A percentile compares a stretch with the other conserved stretches of the same genome.
These are phyloP conservation scores for Pyrrhosoma nymphula DNA, from an alignment of 2,888 invertebrate genomes.

Conservation along the genomic window DNA sequence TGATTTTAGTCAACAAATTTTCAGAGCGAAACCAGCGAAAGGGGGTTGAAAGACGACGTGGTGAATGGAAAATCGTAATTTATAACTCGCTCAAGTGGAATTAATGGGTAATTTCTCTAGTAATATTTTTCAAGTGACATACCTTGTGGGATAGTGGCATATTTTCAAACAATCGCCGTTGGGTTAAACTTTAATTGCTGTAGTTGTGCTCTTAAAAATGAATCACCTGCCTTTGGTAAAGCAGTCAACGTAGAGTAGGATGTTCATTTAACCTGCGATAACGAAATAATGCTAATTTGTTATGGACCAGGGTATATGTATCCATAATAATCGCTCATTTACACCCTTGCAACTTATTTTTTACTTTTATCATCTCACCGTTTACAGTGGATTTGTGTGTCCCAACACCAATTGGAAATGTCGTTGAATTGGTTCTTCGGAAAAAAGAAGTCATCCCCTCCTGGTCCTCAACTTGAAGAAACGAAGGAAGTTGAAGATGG, in stretches of 20 bases:
- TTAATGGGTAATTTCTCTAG: neutral
- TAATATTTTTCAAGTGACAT: neutral
- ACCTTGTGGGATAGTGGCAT: neutral
- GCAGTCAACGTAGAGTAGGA: too few species aligned
- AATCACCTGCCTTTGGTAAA: too few species aligned
- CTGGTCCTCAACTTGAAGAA: neutral
- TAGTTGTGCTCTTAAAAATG: neutral
- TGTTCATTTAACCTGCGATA: too few species aligned
- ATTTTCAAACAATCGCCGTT: neutral
- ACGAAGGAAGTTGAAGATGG: constrained; percentile 10
- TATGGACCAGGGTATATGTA: too few species aligned
- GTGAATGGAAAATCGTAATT: neutral
- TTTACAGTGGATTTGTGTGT: neutral
- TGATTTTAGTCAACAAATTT: neutral
- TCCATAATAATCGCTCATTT: neutral
- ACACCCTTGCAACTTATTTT: neutral
- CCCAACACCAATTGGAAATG: neutral
- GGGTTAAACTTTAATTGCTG: neutral
- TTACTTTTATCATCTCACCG: neutral
- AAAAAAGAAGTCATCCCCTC: constrained; percentile 37
- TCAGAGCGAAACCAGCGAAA: neutral
- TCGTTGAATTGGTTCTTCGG: constrained; percentile 52
- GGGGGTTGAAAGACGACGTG: neutral
- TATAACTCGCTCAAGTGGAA: neutral
- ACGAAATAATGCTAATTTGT: neutral